A percentile compares a stretch with the other conserved stretches of the same genome.
Conservation (phyloP, 2,797 vertebrate species). For the Aeoliscus strigatus region DNA sequence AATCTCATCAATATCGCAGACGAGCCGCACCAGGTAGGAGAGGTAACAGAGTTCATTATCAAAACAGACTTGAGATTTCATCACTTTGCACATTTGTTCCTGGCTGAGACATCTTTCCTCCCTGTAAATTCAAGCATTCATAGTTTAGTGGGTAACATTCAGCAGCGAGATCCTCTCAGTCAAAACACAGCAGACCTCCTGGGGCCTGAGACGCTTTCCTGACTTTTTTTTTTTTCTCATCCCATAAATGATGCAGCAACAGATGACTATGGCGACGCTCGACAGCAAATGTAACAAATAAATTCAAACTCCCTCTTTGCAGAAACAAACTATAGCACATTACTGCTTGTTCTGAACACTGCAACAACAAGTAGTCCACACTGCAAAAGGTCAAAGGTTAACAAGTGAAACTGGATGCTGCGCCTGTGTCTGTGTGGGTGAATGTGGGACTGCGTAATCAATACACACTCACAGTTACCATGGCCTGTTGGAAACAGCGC, state of each 20-base stretch:
- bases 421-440: constrained; percentile 59
- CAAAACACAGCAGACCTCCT: constrained; percentile 39
- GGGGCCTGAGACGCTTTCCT: constrained; percentile 30
- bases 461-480: constrained; percentile 46
- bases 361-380: constrained; percentile 35
- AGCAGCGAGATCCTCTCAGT: constrained; percentile 38
- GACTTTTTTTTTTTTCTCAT: too few species aligned
- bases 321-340: too few species aligned
- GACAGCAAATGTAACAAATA: too few species aligned
- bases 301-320: too few species aligned
- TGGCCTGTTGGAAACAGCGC: constrained; percentile 48
- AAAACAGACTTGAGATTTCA: constrained; percentile 60
- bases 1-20: constrained; percentile 47
- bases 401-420: constrained; percentile 59
- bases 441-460: constrained; percentile 53
- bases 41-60: constrained; percentile 56
- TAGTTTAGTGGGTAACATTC: constrained; percentile 31
- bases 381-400: constrained; percentile 59
- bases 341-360: too few species aligned
- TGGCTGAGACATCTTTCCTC: constrained; percentile 34
- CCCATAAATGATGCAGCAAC: too few species aligned
- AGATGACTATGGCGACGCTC: too few species aligned
- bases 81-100: constrained; percentile 40
- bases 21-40: constrained; percentile 42
- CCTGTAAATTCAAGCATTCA: constrained; percentile 35